Base-by-base conservation (phyloP, 2,888 invertebrate genomes). In the Eucera pruinosa region DNA sequence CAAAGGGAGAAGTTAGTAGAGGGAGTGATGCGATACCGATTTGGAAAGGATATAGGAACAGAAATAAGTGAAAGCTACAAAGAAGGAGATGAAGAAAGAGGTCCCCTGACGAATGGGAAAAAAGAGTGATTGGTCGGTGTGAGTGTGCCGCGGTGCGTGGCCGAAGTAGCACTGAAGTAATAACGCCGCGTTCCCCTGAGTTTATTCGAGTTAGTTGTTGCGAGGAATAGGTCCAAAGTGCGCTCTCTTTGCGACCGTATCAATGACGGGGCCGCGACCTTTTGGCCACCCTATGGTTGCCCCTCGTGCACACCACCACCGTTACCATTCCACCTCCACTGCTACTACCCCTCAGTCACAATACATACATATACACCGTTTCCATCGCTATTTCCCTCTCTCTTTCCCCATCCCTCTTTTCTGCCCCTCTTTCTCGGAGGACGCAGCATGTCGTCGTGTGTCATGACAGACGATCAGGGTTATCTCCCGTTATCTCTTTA, bases 141-240 rank as follows among this genome's bases (percentile, higher is more conserved):
- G 79, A 75, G 79, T 81, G 82, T 83, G 89, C 84, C 88, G 84
- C 88, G 88, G 84, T 88, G 84, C 86, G 87, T 87, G 87, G 90
- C 88, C 89, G 81, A 87, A 87, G 88, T 87, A 86, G 82, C 88
- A 92, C 92, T 91, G 91, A 89, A 89, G 88, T 86, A 83, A 86
- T 80, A 83, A 78, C 84, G 88, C 79, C 73, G 81, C 81, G 84
- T 79, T 82, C 83, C 84, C 86, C 84, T 82, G 77, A 81, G 88
- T 91, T 90, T 91, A 91, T 91, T 89, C 88, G 88, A 88, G 86
- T 89, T 87, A 85, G 83, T 76, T 85, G 83, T 77, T 80, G 81
- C 84, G 73, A 81, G 82, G 85, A 88, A 88, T 87, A 90, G 89
- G 91, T 91, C 90, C 91, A 91, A 91, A 91, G 90, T 91, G 86